Evolutionary conservation across 2,797 vertebrate genomes (phyloP), one percentile per base, ranked within the genome.

Genomic region (Todus mexicanus): DNA sequence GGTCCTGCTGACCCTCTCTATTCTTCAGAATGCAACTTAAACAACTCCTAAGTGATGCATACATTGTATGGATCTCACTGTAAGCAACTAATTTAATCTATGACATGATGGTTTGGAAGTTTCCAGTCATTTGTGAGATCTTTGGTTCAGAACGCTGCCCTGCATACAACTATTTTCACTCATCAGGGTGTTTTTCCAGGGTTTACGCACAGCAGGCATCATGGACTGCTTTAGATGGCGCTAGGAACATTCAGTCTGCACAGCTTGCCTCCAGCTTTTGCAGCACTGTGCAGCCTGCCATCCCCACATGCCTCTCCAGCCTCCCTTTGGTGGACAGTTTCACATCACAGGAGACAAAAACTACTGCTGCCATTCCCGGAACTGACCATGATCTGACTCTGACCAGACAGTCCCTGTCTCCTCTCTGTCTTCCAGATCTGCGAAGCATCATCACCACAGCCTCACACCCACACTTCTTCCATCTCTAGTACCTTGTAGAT

Each of bases 21-120:
- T 57, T 76, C 11, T 48, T 83, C 75, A 65, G 74, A 93, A 61
- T 29, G 7, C 35, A 18, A 38, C 10, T 84, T 38, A 53, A 71
- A 66, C 63, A 25, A 16, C 25, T 72, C 15, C 12, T 40, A 37
- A 69, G 14, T 47, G 23, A 54, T 47, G 33, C 23, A 15, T 11
- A 22, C 19, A 14, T 47, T 45, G 13, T 45, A 27, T 64, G 38
- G 31, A 69, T 61, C 26, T 45, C 26, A 77, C 37, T 40, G 25
- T 66, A 81, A 83, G 45, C 8, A 70, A n/a, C 0, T 0, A 42
- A 68, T 21, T 72, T 33, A 54, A 60, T 54, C 35, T 50, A 2
- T 70, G 40, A 81, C 20, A 71, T 56, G 27, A 84, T 33, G 29
- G 83, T 87, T 81, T 79, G 72, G 53, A 93, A 87, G 45, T 53